phyloP scores from a whole-genome alignment of 2,113 vertebrate species.

The Ageneiosus marmoratus region DNA sequence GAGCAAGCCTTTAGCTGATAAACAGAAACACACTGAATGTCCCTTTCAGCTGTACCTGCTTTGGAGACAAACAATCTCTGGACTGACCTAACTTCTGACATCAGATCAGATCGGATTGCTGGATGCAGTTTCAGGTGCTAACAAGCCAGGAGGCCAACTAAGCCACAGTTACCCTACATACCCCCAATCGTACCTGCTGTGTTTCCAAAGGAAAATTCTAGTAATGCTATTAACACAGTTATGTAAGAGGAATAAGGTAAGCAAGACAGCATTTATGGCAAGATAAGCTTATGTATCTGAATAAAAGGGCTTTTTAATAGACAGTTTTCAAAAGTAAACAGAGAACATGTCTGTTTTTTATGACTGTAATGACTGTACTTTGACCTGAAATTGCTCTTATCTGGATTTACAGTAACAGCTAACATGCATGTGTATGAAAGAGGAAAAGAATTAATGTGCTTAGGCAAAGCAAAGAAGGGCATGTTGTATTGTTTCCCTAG shows the following conservation, averaged over 20 bases:
- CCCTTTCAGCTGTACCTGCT: conserved; percentile 30
- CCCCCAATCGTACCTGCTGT: background rate
- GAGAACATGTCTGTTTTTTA: conserved; percentile 14
- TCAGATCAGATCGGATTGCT: conserved; percentile 35
- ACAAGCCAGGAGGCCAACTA: conserved; percentile 16
- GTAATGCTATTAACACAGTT: background rate
- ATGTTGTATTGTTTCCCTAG: background rate
- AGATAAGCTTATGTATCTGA: background rate
- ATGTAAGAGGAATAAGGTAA: background rate
- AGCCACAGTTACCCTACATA: background rate
- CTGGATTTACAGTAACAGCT: conserved; percentile 7
- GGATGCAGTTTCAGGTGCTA: conserved; percentile 15
- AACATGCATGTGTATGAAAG: background rate
- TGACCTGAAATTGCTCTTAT: conserved; percentile 29
- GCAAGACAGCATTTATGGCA: background rate
- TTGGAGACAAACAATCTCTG: conserved; percentile 20
- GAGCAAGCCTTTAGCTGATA: conserved; percentile 5
- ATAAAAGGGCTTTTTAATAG: background rate
- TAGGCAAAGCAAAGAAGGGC: background rate
- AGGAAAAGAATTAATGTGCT: background rate
- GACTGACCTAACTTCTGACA: conserved; percentile 22
- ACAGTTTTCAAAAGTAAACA: background rate
- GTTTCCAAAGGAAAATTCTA: background rate
- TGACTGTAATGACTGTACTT: conserved; percentile 33
- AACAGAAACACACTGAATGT: conserved; percentile 6